A percentile compares a stretch with the other conserved stretches of the same genome.
phyloP scores from a whole-genome alignment of 2,113 vertebrate genomes.

The Xiphophorus maculatus region DNA sequence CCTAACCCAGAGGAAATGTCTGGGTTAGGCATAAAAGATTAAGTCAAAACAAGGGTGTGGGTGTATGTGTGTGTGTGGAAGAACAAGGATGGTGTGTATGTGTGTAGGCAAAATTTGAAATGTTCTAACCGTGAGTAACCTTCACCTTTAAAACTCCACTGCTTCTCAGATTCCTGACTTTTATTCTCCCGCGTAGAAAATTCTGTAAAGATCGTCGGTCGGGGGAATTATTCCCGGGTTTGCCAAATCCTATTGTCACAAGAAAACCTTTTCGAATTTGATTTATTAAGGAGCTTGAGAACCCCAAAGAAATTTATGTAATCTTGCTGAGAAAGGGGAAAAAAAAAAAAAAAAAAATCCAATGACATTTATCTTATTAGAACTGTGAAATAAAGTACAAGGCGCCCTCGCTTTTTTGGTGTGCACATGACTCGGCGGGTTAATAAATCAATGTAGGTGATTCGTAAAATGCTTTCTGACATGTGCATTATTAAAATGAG shows the following conservation, averaged over 20 bases:
- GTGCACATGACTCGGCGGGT: not conserved
- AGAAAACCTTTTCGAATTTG: not conserved
- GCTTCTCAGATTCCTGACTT: no score
- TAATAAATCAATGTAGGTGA: slow-evolving; percentile 10
- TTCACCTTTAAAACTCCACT: no score
- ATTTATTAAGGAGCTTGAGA: not conserved
- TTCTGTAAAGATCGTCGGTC: not conserved
- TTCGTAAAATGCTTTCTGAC: not conserved
- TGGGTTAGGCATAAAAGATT: no score
- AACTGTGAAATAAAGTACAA: slow-evolving; percentile 14
- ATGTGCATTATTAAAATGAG: not conserved
- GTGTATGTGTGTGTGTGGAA: no score
- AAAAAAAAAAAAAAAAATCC: not conserved
- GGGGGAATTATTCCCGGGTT: not conserved
- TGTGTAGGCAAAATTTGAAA: no score
- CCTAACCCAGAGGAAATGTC: no score
- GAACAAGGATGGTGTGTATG: no score
- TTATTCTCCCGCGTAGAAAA: not conserved
- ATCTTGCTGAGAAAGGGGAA: not conserved
- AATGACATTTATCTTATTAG: slow-evolving; percentile 2
- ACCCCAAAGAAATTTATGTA: not conserved
- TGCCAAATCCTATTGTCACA: not conserved
- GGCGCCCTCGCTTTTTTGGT: slow-evolving; percentile 9
- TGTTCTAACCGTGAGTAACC: no score
- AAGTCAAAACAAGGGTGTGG: no score